A percentile compares a stretch with the other conserved stretches of the same genome.
These are phyloP conservation scores for Patiria pectinifera DNA, from an alignment of 53 echinoderm and acorn worm species.

Conservation along the genomic window DNA sequence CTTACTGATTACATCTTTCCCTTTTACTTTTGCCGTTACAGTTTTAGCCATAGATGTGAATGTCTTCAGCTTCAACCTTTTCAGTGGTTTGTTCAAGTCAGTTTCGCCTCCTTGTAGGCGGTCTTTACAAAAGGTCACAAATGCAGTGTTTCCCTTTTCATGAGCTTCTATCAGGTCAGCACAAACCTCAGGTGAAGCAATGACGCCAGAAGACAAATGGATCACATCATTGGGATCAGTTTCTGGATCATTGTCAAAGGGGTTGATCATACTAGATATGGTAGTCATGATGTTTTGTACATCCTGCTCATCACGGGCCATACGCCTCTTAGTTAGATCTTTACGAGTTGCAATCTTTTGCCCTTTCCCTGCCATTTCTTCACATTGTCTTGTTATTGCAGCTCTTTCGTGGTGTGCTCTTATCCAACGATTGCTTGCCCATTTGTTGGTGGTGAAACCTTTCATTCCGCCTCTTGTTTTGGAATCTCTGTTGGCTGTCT, in stretches of 20 bases:
- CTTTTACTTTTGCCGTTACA: constrained; percentile 27
- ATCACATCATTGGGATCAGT: constrained; percentile 35
- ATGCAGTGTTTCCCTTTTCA: constrained; percentile 54
- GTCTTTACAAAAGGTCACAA: constrained; percentile 26
- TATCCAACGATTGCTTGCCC: constrained; percentile 61
- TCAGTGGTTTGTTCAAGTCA: constrained; percentile 41
- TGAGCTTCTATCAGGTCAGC: constrained; percentile 57
- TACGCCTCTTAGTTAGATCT: constrained; percentile 10
- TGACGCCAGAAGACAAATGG: constrained; percentile 65
- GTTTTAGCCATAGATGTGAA: constrained; percentile 44
- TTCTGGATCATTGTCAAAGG: constrained; percentile 57
- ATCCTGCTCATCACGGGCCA: constrained; percentile 38
- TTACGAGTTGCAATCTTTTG: not conserved
- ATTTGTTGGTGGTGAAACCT: constrained; percentile 39
- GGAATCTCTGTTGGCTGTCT: constrained; percentile 73
- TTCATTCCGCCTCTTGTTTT: constrained; percentile 60
- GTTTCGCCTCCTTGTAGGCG: constrained; percentile 12
- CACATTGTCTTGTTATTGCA: constrained; percentile 71
- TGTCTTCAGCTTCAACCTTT: constrained; percentile 65
- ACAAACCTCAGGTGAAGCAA: constrained; percentile 59
- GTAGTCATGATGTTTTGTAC: constrained; percentile 34
- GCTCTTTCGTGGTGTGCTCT: constrained; percentile 53
- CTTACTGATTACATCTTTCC: constrained; percentile 56
- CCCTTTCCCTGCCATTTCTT: constrained; percentile 55
- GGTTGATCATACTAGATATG: constrained; percentile 63